Evolutionary conservation across 2,888 invertebrate genomes (phyloP).

Genomic region (Eulithis testata): DNA sequence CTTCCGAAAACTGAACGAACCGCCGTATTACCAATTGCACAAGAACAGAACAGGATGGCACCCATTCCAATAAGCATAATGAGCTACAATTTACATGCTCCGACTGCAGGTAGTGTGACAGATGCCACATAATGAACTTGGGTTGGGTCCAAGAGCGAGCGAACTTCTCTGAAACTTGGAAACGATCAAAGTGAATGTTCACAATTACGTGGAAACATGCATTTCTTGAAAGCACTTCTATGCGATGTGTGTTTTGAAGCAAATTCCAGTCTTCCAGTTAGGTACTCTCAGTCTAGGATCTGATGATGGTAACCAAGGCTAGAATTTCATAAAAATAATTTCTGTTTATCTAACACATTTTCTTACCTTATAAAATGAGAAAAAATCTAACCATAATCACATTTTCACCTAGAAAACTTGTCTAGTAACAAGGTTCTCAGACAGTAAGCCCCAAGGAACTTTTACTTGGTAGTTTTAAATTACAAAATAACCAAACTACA

Average conservation of each 20-base stretch:
- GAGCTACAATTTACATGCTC: conserved; percentile 34
- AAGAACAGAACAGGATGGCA: conserved; percentile 22
- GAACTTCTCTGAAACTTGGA: conserved; percentile 3
- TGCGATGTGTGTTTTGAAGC: conserved; percentile 2
- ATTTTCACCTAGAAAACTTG: too few species aligned
- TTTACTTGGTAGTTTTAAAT: too few species aligned
- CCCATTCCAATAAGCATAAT: conserved; percentile 30
- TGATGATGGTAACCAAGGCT: too few species aligned
- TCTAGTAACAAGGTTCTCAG: too few species aligned
- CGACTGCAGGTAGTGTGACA: conserved; percentile 35
- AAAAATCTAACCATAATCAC: too few species aligned
- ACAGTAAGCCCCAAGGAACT: too few species aligned
- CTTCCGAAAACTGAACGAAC: conserved; percentile 3
- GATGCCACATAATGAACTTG: conserved; percentile 33
- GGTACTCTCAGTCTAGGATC: too few species aligned
- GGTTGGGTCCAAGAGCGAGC: conserved; percentile 24
- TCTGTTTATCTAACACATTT: too few species aligned
- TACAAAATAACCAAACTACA: conserved; percentile 1
- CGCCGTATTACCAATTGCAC: conserved; percentile 16
- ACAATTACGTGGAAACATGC: conserved; percentile 4
- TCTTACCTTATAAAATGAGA: too few species aligned
- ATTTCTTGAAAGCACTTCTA: conserved; percentile 1
- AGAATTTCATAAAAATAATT: too few species aligned
- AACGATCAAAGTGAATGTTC: not conserved
- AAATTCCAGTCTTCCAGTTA: too few species aligned